Base-by-base conservation (phyloP, 2,113 vertebrate species). In the Polypterus senegalus region DNA sequence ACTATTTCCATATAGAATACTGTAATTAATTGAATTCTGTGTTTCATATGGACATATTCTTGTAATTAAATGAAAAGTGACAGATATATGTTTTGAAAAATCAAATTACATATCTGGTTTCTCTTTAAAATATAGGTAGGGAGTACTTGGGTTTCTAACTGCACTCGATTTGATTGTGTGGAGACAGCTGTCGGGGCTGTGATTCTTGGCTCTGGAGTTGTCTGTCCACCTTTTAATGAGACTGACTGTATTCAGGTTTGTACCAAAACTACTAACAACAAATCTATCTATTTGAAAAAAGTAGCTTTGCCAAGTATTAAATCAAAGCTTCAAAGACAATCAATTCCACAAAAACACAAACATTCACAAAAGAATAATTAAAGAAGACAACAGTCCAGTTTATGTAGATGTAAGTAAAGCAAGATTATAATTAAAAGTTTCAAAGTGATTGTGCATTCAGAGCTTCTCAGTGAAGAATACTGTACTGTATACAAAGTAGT, bases 211-310 rank as follows among this genome's bases (percentile, higher is more conserved):
- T 97, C 93, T 9, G 82, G 84, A 63, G 83, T 97, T 66, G 77
- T 92, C 73, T 98, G 96, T n/a, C 96, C 93, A 2, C 91, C 91
- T 3, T 98, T 97, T 71, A 97, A 97, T 75, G 92, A 96, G 71
- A 90, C 90, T 48, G 93, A 97, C 59, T 98, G 96, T 75, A 79
- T 86, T 83, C 91, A 97, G 93, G 96, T 98, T 82, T 85, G 92
- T 79, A 77, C 27, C 73, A 58, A 44, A 44, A 48, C 9, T 9
- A 7, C 44, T 54, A 9, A 27, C 27, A 27, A 27, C 27, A 27
- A 27, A 10, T 9, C 53, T 11, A 4, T 5, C 51, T 11, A 54
- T 10, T 10, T 54, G 53, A 11, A 54, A 54, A 6, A 11, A 54
- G 27, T 27, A 27, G 27, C 27, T 27, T 27, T 27, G 27, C 27